A percentile compares a stretch with the other conserved stretches of the same genome.
Conservation (phyloP, 2,888 invertebrate genomes). For the Abrostola tripartita region DNA sequence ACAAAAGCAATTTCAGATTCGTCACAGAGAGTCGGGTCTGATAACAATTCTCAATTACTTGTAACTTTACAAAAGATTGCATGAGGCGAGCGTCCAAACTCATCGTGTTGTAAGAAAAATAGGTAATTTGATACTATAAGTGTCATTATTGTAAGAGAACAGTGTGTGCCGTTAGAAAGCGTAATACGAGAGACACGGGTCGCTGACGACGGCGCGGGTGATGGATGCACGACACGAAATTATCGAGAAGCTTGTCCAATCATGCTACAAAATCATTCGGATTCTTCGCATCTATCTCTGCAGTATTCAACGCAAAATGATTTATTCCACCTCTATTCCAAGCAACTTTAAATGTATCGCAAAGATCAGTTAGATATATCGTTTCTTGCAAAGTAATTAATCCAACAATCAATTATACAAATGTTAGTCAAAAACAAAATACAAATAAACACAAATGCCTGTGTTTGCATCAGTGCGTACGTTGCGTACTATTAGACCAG, state of each 20-base stretch:
- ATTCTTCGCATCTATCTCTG: slow-evolving; percentile 8
- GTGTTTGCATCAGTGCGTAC: slow-evolving; percentile 5
- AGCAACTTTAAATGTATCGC: neutral
- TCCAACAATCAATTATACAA: neutral
- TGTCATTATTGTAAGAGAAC: slow-evolving; percentile 63
- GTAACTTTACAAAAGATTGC: slow-evolving; percentile 34
- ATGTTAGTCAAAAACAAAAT: neutral
- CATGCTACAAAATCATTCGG: slow-evolving; percentile 26
- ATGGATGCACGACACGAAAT: slow-evolving; percentile 42
- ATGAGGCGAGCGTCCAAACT: slow-evolving; percentile 25
- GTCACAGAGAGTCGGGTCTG: slow-evolving; percentile 41
- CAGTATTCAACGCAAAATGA: slow-evolving; percentile 4
- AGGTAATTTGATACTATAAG: slow-evolving; percentile 63
- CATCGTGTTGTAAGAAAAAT: slow-evolving; percentile 54
- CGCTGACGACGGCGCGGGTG: slow-evolving; percentile 42
- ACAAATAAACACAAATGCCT: slow-evolving; percentile 6
- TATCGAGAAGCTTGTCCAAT: slow-evolving; percentile 43
- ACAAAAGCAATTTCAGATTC: slow-evolving; percentile 50
- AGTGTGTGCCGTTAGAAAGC: slow-evolving; percentile 66
- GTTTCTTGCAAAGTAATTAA: slow-evolving; percentile 15
- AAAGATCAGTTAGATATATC: slow-evolving; percentile 15
- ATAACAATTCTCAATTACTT: slow-evolving; percentile 37
- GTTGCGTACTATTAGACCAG: slow-evolving; percentile 1
- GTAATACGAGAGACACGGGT: slow-evolving; percentile 60
- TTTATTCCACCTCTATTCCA: slow-evolving; percentile 4